phyloP scores from a whole-genome alignment of 2,888 invertebrate species.

The Sicus ferrugineus region DNA sequence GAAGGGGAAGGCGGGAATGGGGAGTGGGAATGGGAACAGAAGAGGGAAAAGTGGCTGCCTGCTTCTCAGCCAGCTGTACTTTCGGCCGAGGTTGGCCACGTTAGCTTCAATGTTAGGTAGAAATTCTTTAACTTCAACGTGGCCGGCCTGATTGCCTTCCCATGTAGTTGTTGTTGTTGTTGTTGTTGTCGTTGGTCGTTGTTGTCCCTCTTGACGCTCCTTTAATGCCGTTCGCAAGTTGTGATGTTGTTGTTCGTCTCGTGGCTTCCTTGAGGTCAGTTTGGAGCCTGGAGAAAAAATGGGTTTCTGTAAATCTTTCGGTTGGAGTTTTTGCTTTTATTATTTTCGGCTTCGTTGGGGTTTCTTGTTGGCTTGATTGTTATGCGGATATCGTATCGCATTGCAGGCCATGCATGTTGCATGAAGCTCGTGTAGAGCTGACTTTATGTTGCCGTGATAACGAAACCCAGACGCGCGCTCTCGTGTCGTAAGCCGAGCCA shows the following conservation, averaged over 20 bases:
- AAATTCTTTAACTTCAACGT: constrained; percentile 9
- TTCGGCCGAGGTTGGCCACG: too few relatives aligned
- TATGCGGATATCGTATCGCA: constrained; percentile 24
- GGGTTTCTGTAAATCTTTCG: constrained; percentile 5
- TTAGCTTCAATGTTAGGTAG: constrained; percentile 1
- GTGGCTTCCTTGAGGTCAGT: constrained; percentile 7
- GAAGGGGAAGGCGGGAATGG: background rate
- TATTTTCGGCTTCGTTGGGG: background rate
- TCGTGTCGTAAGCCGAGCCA: background rate
- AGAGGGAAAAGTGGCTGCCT: too few relatives aligned
- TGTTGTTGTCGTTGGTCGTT: background rate
- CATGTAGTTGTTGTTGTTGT: background rate
- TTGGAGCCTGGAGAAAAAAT: constrained; percentile 1
- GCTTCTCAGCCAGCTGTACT: too few relatives aligned
- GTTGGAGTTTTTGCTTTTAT: constrained; percentile 1
- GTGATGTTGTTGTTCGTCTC: background rate
- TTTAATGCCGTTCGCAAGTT: background rate
- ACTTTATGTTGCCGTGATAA: constrained; percentile 35
- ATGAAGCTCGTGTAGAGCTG: constrained; percentile 12
- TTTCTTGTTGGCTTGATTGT: constrained; percentile 24
- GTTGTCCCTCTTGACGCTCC: background rate
- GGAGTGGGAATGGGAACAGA: too few relatives aligned
- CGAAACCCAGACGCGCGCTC: constrained; percentile 13
- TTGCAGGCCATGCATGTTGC: constrained; percentile 16
- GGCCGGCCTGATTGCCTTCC: constrained; percentile 5